These are phyloP conservation scores for Penaeus indicus DNA, from an alignment of 1,140 invertebrate species.

Conservation along the genomic window DNA sequence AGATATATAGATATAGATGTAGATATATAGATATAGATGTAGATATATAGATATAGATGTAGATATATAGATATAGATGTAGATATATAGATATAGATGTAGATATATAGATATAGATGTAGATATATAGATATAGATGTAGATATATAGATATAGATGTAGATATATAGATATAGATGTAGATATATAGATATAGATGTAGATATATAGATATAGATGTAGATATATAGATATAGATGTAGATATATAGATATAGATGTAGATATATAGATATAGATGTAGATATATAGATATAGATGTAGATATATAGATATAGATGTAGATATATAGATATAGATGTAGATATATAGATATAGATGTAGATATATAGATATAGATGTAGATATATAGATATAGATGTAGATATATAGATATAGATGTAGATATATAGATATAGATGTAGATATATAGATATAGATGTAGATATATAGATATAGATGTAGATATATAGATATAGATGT, in stretches of 20 bases:
- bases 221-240: not conserved
- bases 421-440: not conserved
- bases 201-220: not conserved
- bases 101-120: not conserved
- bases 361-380: not conserved
- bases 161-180: not conserved
- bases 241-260: not conserved
- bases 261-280: not conserved
- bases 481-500: not conserved
- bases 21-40: not conserved
- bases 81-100: not conserved
- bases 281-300: too few relatives aligned
- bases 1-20: not conserved
- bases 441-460: not conserved
- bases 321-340: not conserved
- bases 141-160: not conserved
- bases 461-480: not conserved
- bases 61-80: not conserved
- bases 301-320: too few relatives aligned
- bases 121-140: not conserved
- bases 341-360: not conserved
- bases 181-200: not conserved
- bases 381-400: not conserved
- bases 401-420: not conserved
- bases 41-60: not conserved